Conservation (phyloP, 2,113 vertebrate species). For the Microcebus murinus region DNA sequence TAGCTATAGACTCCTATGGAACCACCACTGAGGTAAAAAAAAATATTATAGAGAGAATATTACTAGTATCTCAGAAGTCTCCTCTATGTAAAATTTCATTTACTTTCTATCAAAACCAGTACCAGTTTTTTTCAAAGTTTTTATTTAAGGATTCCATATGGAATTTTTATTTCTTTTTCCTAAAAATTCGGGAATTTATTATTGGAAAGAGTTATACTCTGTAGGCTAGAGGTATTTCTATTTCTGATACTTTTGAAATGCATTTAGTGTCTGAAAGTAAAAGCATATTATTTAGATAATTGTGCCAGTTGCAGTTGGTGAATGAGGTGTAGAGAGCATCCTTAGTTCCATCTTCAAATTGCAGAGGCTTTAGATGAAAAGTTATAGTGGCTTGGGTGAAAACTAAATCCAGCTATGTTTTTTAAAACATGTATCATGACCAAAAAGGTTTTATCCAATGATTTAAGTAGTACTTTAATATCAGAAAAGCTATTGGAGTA, state of each 20-base stretch:
- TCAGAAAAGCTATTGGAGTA: background rate
- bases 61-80: background rate
- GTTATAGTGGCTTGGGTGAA: background rate
- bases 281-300: background rate
- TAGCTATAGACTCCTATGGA: background rate
- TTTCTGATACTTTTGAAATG: background rate
- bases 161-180: background rate
- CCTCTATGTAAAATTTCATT: background rate
- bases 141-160: background rate
- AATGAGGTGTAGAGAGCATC: background rate
- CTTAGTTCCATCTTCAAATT: background rate
- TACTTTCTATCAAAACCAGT: background rate
- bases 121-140: background rate
- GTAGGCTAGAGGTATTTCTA: background rate
- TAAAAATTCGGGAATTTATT: background rate
- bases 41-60: background rate
- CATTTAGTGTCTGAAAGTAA: background rate
- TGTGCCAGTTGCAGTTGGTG: background rate
- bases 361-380: background rate
- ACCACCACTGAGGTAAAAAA: background rate
- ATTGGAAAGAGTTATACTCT: background rate
- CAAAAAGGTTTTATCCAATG: background rate
- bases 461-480: background rate
- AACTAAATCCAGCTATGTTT: background rate
- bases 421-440: background rate